Base-by-base conservation (phyloP, 2,888 invertebrate genomes). In the Campaea margaritaria region DNA sequence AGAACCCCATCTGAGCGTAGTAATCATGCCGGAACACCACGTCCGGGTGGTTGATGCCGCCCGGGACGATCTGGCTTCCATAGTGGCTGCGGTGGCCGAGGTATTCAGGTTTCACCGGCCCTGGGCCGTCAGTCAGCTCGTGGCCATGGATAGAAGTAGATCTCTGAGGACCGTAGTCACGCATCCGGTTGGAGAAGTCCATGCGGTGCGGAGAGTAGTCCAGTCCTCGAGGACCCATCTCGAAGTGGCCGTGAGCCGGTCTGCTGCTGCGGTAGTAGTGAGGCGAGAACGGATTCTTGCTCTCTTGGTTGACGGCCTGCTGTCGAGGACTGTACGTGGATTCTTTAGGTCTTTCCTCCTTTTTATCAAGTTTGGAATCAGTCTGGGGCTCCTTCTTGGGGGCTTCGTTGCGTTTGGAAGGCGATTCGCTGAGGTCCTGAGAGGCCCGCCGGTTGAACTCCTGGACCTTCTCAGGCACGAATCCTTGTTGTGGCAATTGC, bases 141-240 rank as follows among this genome's bases (percentile, higher is more conserved):
- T 93, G 92, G 0, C 93, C 93, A 61, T 93, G 92, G 46, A 93
- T 87, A 0, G 93, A 93, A 0, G 91, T 87, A 0, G 93, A 92
- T 0, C 93, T 76, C 60, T 91, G 93, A 1, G 92, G 91, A 0
- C 88, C 89, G 47, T 87, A 90, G 46, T 92, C 92, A 1, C 92
- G 75, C 55, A 90, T 72, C 9, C 93, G 78, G 60, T 86, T 88
- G 12, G 89, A 84, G 39, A 87, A 87, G 47, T 93, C 92, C 44
- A 85, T 67, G 2, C 93, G 80, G 41, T 93, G 93, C 0, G 93
- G 93, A 0, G 93, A 93, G 67, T 90, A 92, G 71, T 93, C 93
- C 34, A 93, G 58, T 0, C 92, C 93, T 0, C 93, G 83, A 0
- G 93, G 90, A 3, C 92, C 93, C 91, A 93, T 92, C 72, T 93